Conservation (phyloP, 2,888 invertebrate genomes). For the Apoda limacodes region DNA sequence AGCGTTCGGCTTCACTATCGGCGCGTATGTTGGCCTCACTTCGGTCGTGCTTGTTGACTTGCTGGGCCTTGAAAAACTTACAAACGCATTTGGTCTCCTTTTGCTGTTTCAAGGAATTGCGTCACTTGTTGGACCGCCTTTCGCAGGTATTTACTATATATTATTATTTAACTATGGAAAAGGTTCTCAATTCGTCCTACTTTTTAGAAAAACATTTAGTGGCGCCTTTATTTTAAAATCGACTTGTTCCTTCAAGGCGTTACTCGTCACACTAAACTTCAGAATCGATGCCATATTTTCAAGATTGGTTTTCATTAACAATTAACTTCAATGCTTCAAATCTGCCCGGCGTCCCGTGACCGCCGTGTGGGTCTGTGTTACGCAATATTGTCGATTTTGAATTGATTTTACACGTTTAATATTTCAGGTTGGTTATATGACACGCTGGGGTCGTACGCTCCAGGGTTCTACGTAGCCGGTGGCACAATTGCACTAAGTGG, state of each 20-base stretch:
- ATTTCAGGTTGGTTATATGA: slow-evolving; percentile 87
- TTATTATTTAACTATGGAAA: neutral
- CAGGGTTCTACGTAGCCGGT: slow-evolving; percentile 91
- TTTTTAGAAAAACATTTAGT: slow-evolving; percentile 5
- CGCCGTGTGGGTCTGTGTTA: no score
- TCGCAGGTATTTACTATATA: slow-evolving; percentile 78
- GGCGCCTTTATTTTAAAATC: neutral
- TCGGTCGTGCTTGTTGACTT: slow-evolving; percentile 96
- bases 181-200: neutral
- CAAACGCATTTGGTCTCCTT: slow-evolving; percentile 95
- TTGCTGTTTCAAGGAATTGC: slow-evolving; percentile 95
- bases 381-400: no score
- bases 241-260: no score
- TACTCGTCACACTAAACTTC: no score
- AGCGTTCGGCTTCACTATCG: slow-evolving; percentile 90
- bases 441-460: slow-evolving; percentile 79
- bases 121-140: slow-evolving; percentile 91
- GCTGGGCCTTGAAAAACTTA: slow-evolving; percentile 90
- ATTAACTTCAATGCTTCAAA: no score
- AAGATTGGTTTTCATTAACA: no score
- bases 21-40: slow-evolving; percentile 96
- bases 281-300: no score
- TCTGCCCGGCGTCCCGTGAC: no score
- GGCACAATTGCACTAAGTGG: slow-evolving; percentile 88
- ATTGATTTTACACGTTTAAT: no score